Conservation (phyloP, 1,140 invertebrate species). For the Diabrotica virgifera region DNA sequence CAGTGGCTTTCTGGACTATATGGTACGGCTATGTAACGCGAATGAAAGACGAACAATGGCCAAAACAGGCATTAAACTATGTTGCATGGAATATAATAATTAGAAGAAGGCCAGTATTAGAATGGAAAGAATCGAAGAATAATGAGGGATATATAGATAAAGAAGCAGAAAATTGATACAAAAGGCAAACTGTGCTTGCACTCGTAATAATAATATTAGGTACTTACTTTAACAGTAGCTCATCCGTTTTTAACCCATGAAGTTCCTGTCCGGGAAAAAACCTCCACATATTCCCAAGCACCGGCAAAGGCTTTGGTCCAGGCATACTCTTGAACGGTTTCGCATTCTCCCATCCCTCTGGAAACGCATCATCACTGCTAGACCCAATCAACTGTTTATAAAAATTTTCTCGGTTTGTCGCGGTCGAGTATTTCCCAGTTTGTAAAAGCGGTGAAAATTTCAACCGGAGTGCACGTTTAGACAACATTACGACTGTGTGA, state of each 20-base stretch:
- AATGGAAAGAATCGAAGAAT: no score
- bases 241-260: neutral
- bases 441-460: neutral
- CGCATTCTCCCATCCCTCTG: constrained; percentile 36
- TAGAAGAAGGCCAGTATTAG: no score
- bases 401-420: no score
- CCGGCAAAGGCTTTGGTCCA: constrained; percentile 36
- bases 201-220: neutral
- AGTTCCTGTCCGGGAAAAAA: constrained; percentile 28
- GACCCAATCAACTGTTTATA: neutral
- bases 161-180: neutral
- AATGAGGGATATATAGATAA: no score
- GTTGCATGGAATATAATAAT: no score
- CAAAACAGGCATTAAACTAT: no score
- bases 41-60: no score
- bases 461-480: neutral
- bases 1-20: no score
- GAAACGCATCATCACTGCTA: constrained; percentile 11
- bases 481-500: neutral
- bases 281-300: constrained; percentile 43
- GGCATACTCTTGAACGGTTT: constrained; percentile 52
- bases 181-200: constrained; percentile 4
- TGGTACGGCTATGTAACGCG: no score
- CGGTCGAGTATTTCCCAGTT: neutral
- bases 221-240: neutral